Evolutionary conservation across 2,113 vertebrate genomes (phyloP), one percentile per base, ranked within the genome.

Genomic region (Neotragus pygmaeus): DNA sequence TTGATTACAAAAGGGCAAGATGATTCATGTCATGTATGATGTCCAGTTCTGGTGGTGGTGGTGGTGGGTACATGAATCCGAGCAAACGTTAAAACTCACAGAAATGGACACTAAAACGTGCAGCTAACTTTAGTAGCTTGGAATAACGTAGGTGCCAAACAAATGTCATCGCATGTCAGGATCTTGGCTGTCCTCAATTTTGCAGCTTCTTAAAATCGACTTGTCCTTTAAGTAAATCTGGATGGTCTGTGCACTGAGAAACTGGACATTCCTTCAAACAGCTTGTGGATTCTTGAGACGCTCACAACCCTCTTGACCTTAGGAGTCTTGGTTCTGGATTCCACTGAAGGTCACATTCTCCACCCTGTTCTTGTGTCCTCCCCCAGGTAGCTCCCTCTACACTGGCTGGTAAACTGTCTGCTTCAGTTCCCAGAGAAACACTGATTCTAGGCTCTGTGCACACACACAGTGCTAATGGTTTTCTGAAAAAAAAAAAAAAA

Each of bases 171-270:
- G 55, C 64, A 43, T 19, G 30, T 88, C 47, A 53, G 27, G 94
- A 75, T 84, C 51, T 84, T 87, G 64, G 57, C 83, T 51, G 84
- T 93, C 8, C 30, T 7, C n/a, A 70, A 36, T 66, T 93, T 75
- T 53, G 36, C 2, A 91, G 49, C 85, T 91, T 96, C 64, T 90
- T 92, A 84, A 77, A 8, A 62, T 77, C 2, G 27, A 77, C 51
- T 90, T 94, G 81, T 73, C 47, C 77, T 97, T 81, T 95, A 82
- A 91, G 49, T 25, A 84, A 43, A 66, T 64, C 53, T 90, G n/a
- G 58, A 49, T 88, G 12, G 21, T 83, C 73, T 82, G 9, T 30
- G 33, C 55, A 45, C 55, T 19, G 28, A 77, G 62, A 92, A 96
- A 92, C 30, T 60, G 80, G 33, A 3, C 23, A 51, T 90, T 60